Base-by-base conservation (phyloP, 2,797 vertebrate species). In the Rhyacichthys aspro region DNA sequence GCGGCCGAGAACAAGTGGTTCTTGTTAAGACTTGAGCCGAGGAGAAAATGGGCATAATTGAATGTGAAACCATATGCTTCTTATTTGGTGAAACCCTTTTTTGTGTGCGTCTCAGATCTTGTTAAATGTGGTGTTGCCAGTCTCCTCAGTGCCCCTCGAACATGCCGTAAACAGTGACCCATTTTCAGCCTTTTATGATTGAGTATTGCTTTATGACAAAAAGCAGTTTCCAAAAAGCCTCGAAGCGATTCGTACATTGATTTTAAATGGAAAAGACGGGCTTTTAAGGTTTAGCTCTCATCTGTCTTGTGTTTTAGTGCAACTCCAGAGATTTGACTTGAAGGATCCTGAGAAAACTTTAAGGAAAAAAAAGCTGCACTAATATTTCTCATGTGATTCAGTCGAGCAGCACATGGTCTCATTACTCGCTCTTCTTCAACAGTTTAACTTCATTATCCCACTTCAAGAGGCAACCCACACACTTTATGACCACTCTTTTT, bases 41-140 rank as follows among this genome's bases (percentile, higher is more conserved):
- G 58, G 55, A 78, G 67, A 90, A 88, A 88, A 76, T 79, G 11
- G 62, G 68, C 73, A 17, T 84, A 85, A 92, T 83, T 90, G 64
- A 80, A 86, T 87, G 76, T 73, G 70, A 79, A 76, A 63, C 75
- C 88, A 88, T 88, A 72, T 90, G 89, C 81, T 91, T 89, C 81
- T 88, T 66, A 86, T 93, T 91, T 78, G 49, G 60, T 23, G 43
- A 57, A 72, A 77, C 0, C 1, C n/a, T 67, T 53, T 67, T 18
- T 67, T 65, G 12, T 38, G 49, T 10, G 2, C 23, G 36, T 76
- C 77, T 81, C 28, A 69, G 66, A 72, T 76, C 56, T 63, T 62
- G 70, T 76, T 85, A 80, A 78, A 80, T 78, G 74, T 47, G 43
- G 72, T 73, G 54, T 70, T 77, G 78, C 79, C 72, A 74, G 72